Evolutionary conservation across 1,140 invertebrate species (phyloP).

Genomic region (Drosophila pallidifrons): DNA sequence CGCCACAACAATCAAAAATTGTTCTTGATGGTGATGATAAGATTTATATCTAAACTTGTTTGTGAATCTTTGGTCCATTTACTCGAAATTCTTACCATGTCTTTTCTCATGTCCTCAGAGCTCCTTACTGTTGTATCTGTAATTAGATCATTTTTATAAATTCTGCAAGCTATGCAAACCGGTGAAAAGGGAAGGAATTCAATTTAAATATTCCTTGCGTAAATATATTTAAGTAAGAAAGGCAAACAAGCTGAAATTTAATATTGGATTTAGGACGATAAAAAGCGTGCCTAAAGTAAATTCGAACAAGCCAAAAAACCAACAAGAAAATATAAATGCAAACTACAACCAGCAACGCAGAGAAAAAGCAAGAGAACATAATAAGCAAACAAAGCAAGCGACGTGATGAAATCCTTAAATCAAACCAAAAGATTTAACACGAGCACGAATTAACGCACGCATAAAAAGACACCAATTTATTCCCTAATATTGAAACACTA

Average conservation of each 20-base stretch:
- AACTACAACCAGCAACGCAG: constrained; percentile 36
- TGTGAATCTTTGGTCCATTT: no score
- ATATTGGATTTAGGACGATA: constrained; percentile 40
- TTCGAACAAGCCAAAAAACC: constrained; percentile 75
- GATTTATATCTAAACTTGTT: no score
- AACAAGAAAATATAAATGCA: constrained; percentile 76
- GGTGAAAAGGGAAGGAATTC: not conserved
- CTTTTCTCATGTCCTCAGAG: no score
- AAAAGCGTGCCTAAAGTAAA: constrained; percentile 54
- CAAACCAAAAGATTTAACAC: constrained; percentile 79
- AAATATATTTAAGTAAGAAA: not conserved
- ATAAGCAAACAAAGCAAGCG: constrained; percentile 38
- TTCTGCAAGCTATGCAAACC: no score
- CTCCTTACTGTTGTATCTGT: no score
- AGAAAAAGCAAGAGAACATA: constrained; percentile 2
- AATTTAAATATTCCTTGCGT: not conserved
- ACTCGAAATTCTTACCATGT: no score
- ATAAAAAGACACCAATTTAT: constrained; percentile 34
- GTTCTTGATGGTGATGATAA: constrained; percentile 54
- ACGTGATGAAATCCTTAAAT: constrained; percentile 75
- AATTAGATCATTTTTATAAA: no score
- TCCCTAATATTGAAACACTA: constrained; percentile 16
- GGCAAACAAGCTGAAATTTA: constrained; percentile 49
- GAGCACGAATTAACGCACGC: constrained; percentile 59
- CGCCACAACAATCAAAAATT: constrained; percentile 37